A percentile compares a stretch with the other conserved stretches of the same genome.
Conservation (phyloP, 2,797 vertebrate genomes). For the Geotria australis region DNA sequence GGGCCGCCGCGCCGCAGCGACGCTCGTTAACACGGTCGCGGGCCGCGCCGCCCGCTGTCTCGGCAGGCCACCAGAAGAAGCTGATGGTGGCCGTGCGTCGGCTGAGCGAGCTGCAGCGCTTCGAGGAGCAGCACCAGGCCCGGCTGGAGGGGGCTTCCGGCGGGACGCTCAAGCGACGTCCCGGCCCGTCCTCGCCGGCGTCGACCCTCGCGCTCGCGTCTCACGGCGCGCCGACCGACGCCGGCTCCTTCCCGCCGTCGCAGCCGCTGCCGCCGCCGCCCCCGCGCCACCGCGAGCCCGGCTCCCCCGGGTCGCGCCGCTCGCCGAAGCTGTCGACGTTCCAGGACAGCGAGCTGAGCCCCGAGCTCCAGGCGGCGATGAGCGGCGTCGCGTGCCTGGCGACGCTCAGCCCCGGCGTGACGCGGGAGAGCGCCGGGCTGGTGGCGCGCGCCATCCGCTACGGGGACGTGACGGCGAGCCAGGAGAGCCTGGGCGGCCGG, state of each 20-base stretch:
- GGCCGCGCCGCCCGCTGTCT: not conserved
- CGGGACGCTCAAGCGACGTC: too few relatives aligned
- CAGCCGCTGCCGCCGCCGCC: constrained; percentile 10
- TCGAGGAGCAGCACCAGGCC: constrained; percentile 5
- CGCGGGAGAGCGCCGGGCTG: not conserved
- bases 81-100: constrained; percentile 74
- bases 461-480: constrained; percentile 20
- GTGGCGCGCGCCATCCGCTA: constrained; percentile 1
- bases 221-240: constrained; percentile 6
- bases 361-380: constrained; percentile 65
- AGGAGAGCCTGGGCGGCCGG: constrained; percentile 49
- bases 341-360: constrained; percentile 60
- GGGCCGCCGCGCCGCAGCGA: too few relatives aligned
- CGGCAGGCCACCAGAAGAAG: constrained; percentile 81
- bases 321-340: constrained; percentile 2
- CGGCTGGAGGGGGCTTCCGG: constrained; percentile 5
- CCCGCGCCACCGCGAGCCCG: constrained; percentile 1
- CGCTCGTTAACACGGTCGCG: too few relatives aligned
- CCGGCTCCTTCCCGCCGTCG: constrained; percentile 5
- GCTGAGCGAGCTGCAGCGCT: constrained; percentile 14
- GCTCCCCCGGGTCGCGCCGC: constrained; percentile 7
- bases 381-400: constrained; percentile 9
- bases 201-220: constrained; percentile 6
- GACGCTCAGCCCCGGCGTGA: not conserved
- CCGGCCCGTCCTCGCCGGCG: too few relatives aligned